Evolutionary conservation across 1,140 invertebrate species (phyloP), one percentile per base, ranked within the genome.

Genomic region (Cydia splendana): DNA sequence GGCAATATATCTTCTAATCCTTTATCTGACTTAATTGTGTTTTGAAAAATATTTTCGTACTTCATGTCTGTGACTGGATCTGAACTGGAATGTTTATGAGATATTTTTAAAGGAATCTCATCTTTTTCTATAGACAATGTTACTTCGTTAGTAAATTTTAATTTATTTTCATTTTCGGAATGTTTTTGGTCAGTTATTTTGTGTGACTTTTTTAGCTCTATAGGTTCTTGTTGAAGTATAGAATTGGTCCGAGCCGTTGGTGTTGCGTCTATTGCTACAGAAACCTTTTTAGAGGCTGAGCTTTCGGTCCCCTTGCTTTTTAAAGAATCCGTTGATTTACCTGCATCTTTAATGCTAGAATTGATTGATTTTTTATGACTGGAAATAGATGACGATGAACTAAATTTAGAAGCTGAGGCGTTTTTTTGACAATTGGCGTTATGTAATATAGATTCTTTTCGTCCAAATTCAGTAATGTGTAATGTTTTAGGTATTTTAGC

Each of bases 231-330:
- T 83, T 95, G 95, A 75, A 97, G 86, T 42, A 97, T 94, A 65
- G 96, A 96, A 77, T 95, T 94, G 4, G 95, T 96, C 79, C 96
- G 93, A 2, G 95, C 95, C 4, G 95, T 94, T 30, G 96, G 96
- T 7, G 96, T 97, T 0, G 96, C 96, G 89, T 97, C 96, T 18
- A 97, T 93, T 0, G 95, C 96, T n/a, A 96, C 95, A 0, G 95
- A 96, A 6, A 96, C 95, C 89, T 97, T 96, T 57, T 94, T 94
- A 0, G 93, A 91, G 80, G 94, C 94, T 42, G 92, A 81, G 85
- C 91, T 93, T 71, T 93, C 90, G 67, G 85, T 90, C 48, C 86
- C 86, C 81, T 93, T 90, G 71, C 92, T 93, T 86, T 88, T 90
- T 42, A 93, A 78, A 5, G 91, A 93, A 73, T 94, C 92, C 57